These are phyloP conservation scores for Thymelicus lineola DNA, from an alignment of 2,888 invertebrate species.

Conservation along the genomic window DNA sequence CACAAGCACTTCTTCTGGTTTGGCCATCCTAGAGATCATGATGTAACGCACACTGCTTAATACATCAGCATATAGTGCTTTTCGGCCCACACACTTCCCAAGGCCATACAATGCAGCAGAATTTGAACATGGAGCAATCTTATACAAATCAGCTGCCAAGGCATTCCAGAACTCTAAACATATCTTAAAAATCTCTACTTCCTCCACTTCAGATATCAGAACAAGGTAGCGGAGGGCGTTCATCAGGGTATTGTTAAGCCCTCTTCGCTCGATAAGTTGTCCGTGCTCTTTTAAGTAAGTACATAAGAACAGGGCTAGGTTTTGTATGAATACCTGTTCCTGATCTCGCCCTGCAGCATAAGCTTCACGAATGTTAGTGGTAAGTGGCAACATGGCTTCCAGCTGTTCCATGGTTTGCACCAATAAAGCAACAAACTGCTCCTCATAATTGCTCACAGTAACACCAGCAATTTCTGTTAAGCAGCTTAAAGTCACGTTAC, in stretches of 20 bases:
- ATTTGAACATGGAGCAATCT: conserved; percentile 90
- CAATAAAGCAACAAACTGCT: conserved; percentile 95
- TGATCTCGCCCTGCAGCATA: conserved; percentile 97
- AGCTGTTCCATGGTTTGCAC: conserved; percentile 96
- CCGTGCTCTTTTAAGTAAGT: conserved; percentile 98
- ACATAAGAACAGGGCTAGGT: conserved; percentile 98
- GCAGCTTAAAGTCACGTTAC: conserved; percentile 99
- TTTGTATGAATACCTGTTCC: conserved; percentile 99
- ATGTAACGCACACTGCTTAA: conserved; percentile 96
- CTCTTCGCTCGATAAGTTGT: conserved; percentile 93
- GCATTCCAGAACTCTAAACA: conserved; percentile 99
- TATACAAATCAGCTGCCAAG: conserved; percentile 96
- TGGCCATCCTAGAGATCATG: conserved; percentile 99
- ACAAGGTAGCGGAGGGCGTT: conserved; percentile 95
- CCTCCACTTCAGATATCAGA: conserved; percentile 98
- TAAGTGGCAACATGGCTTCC: conserved; percentile 95
- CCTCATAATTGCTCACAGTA: conserved; percentile 95
- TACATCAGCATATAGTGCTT: conserved; percentile 91
- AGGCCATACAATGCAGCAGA: conserved; percentile 70
- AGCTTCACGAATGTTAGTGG: conserved; percentile 96
- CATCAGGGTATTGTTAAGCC: conserved; percentile 90
- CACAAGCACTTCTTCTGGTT: conserved; percentile 99
- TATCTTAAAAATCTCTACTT: conserved; percentile 99
- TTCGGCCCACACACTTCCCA: conserved; percentile 83
- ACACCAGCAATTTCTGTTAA: conserved; percentile 99